These are phyloP conservation scores for Noctua fimbriata DNA, from an alignment of 2,888 invertebrate genomes.

Conservation along the genomic window DNA sequence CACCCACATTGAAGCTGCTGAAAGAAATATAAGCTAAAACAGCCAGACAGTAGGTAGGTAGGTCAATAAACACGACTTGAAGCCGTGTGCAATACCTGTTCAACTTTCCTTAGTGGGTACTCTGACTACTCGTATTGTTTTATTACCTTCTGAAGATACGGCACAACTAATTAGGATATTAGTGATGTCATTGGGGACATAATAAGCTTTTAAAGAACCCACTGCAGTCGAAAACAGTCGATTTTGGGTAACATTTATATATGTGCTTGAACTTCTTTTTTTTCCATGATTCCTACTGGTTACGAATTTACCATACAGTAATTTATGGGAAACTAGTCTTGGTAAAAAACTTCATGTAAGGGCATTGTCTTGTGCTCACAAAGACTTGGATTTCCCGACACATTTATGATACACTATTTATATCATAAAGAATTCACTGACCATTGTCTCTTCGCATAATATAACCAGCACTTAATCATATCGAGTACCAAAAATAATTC, in stretches of 20 bases:
- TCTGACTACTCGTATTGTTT: slow-evolving; percentile 55
- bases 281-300: slow-evolving; percentile 2
- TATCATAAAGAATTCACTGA: slow-evolving; percentile 54
- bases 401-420: slow-evolving; percentile 58
- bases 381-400: slow-evolving; percentile 64
- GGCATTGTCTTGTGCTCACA: slow-evolving; percentile 57
- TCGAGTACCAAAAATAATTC: slow-evolving; percentile 43
- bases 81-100: slow-evolving; percentile 59
- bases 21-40: slow-evolving; percentile 32
- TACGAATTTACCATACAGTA: slow-evolving; percentile 17
- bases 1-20: slow-evolving; percentile 6
- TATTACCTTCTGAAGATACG: slow-evolving; percentile 55
- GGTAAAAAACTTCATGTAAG: slow-evolving; percentile 51
- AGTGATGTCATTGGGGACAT: slow-evolving; percentile 63
- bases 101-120: slow-evolving; percentile 62
- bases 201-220: slow-evolving; percentile 39
- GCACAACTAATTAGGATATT: slow-evolving; percentile 60
- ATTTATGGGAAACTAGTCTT: slow-evolving; percentile 57
- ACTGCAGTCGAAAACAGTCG: slow-evolving; percentile 27
- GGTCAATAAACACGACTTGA: slow-evolving; percentile 35
- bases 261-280: background rate
- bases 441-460: slow-evolving; percentile 58
- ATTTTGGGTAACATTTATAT: slow-evolving; percentile 12
- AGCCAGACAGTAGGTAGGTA: slow-evolving; percentile 23
- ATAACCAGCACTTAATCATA: slow-evolving; percentile 44